phyloP scores from a whole-genome alignment of 2,888 invertebrate species.

The Ephialtes manifestator region DNA sequence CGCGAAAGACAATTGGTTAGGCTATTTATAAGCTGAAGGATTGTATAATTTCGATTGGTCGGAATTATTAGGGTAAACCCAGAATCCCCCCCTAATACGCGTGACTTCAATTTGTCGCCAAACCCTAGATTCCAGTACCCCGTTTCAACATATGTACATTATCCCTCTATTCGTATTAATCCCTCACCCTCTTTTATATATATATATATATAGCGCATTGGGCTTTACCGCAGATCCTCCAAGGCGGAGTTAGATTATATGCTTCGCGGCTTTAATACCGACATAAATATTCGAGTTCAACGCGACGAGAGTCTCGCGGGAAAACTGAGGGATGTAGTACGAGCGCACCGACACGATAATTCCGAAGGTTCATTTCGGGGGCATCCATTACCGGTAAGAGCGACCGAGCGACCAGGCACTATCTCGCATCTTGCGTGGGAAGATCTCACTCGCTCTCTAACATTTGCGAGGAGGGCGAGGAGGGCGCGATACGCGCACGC shows the following conservation, averaged over 20 bases:
- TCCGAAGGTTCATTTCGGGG: slow-evolving; percentile 70
- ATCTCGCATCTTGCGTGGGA: slow-evolving; percentile 55
- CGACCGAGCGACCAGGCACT: slow-evolving; percentile 37
- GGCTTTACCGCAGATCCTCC: slow-evolving; percentile 28
- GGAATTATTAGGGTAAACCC: not conserved
- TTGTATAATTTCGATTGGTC: not conserved
- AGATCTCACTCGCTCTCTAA: slow-evolving; percentile 37
- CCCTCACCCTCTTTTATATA: slow-evolving; percentile 16
- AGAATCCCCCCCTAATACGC: not conserved
- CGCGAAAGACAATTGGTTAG: not conserved
- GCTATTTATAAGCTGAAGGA: not conserved
- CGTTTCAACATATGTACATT: slow-evolving; percentile 31
- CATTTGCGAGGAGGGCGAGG: slow-evolving; percentile 35
- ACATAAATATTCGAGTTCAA: slow-evolving; percentile 71
- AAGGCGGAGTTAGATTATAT: slow-evolving; percentile 65
- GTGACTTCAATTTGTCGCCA: not conserved
- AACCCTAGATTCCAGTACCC: slow-evolving; percentile 14
- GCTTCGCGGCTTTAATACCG: slow-evolving; percentile 62
- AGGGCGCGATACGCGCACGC: slow-evolving; percentile 16
- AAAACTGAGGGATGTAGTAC: slow-evolving; percentile 58
- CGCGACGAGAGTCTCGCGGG: slow-evolving; percentile 60
- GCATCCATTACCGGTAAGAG: slow-evolving; percentile 70
- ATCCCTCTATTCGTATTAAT: slow-evolving; percentile 35
- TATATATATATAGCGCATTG: not conserved
- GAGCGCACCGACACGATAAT: slow-evolving; percentile 64